Evolutionary conservation across 2,113 vertebrate species (phyloP), one percentile per base, ranked within the genome.

Genomic region (Nestor notabilis): DNA sequence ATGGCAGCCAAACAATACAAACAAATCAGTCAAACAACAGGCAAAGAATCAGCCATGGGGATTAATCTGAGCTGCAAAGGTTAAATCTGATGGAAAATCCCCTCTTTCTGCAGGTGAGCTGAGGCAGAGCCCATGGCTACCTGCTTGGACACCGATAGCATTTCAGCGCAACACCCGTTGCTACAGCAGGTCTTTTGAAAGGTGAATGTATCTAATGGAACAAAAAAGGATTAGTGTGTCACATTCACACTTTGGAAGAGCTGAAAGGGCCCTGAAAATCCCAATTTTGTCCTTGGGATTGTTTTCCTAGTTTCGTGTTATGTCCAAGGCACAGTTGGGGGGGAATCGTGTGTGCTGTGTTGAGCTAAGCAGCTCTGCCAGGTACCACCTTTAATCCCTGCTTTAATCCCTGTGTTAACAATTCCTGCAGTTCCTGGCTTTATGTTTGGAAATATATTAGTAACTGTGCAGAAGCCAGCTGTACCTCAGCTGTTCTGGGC

Each of bases 361-460:
- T 82, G 52, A 90, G 78, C 61, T 55, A 21, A 90, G 52, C 33
- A 52, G 79, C 47, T 31, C 44, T 96, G 88, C 79, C 63, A 94
- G 94, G 85, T 90, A 84, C 3, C 1, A 61, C 69, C n/a, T n/a
- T n/a, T n/a, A n/a, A n/a, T 93, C 93, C 94, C 92, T 92, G 78
- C 60, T 80, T 79, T 94, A 71, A 82, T 93, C 33, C 18, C 13
- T 16, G 11, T 35, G 20, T 81, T 91, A 91, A 70, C 47, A 81
- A 13, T 69, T 83, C 92, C 93, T 88, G 39, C 61, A 43, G 50
- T 17, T 96, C 47, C 76, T 96, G 90, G 82, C 66, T 17, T 17
- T 10, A 17, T 31, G 14, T 27, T 65, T 70, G 86, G 90, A 96
- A 92, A 92, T 76, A 31, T 25, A 65, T 60, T 28, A 88, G 88